Conservation (phyloP, 2,888 invertebrate species). For the Marasmarcha lunaedactyla region DNA sequence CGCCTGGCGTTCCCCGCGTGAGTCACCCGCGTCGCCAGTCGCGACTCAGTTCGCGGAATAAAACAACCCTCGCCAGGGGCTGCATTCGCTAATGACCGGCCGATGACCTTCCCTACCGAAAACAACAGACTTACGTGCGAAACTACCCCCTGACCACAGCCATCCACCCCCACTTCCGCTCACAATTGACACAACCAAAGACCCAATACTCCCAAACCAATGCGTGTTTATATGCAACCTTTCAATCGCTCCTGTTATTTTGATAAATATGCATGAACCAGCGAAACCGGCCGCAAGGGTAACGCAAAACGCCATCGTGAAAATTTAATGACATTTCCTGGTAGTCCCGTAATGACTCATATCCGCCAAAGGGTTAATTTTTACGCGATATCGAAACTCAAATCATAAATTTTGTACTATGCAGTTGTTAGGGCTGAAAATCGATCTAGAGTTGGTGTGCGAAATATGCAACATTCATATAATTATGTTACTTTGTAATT, state of each 20-base stretch:
- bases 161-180: conserved; percentile 47
- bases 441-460: too few species aligned
- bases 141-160: conserved; percentile 55
- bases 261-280: conserved; percentile 69
- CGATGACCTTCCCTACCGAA: conserved; percentile 43
- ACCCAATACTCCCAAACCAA: conserved; percentile 42
- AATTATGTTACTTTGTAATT: conserved; percentile 23
- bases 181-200: conserved; percentile 21
- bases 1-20: conserved; percentile 29
- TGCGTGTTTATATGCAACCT: conserved; percentile 68
- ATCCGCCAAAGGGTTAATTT: conserved; percentile 65
- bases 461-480: conserved; percentile 1
- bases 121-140: conserved; percentile 31
- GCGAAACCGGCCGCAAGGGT: conserved; percentile 51
- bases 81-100: conserved; percentile 55
- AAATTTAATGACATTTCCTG: conserved; percentile 68
- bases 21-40: conserved; percentile 30
- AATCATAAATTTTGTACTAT: conserved; percentile 45
- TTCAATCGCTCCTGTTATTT: conserved; percentile 68
- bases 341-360: conserved; percentile 63
- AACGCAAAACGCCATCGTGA: conserved; percentile 65
- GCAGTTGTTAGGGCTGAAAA: conserved; percentile 2
- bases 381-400: conserved; percentile 47
- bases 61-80: conserved; percentile 50
- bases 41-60: conserved; percentile 42